Evolutionary conservation across 2,113 vertebrate species (phyloP), one percentile per base, ranked within the genome.

Genomic region (Equus przewalskii): DNA sequence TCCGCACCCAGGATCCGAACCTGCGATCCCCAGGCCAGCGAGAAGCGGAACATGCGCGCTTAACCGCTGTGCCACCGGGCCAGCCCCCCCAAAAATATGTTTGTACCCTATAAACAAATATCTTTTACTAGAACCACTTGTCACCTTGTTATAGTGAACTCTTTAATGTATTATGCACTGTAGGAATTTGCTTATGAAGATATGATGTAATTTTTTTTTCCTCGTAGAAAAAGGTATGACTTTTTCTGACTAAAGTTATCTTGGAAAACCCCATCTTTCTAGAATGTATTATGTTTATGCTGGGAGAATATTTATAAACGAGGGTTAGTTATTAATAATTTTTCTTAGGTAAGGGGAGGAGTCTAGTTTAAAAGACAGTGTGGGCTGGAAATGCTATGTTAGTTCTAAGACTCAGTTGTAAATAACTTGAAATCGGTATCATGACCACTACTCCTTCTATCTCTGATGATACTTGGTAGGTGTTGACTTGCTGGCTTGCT

Each of bases 231-330:
- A 91, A 82, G 1, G 19, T 60, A 76, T 49, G 15, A 82, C 58
- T 85, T 94, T 64, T 73, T 76, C n/a, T 75, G 64, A 64, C 54
- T 86, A 28, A 86, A 94, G 6, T 60, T 94, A 82, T 82, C 51
- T 73, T 82, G 21, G 67, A 65, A 82, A 73, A 64, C 44, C 13
- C 11, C 24, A 83, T 88, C 75, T 85, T 92, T 56, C 22, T 86
- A 69, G 26, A 70, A 46, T 64, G n/a, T 83, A 62, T 83, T 89
- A 22, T 92, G 14, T 30, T 92, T 88, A 83, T 72, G 3, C 21
- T 56, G 16, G 33, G 69, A 76, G 33, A 76, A 76, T 96, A 67
- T 67, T 69, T 92, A 36, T 54, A 94, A 85, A 85, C 84, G 22
- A 69, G 11, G 41, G 10, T 73, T 92, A 86, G 36, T 33, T 92